These are phyloP conservation scores for Nephila pilipes DNA, from an alignment of 1,140 invertebrate genomes.

Conservation along the genomic window DNA sequence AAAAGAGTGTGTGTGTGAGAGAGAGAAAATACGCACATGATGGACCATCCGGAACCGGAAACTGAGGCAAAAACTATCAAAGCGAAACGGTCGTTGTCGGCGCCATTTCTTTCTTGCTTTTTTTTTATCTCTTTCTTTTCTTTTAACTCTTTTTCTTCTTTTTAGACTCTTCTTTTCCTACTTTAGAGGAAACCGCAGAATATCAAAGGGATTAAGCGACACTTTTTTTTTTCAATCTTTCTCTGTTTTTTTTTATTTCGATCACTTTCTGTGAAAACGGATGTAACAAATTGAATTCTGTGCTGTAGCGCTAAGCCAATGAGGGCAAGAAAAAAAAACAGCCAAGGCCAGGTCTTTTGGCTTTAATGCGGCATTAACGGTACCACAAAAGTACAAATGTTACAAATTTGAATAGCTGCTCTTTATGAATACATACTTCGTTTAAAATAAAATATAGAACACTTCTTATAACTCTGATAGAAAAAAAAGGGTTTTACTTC, in stretches of 20 bases:
- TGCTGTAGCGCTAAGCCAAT: background rate
- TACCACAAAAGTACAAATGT: background rate
- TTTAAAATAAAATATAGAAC: too few species aligned
- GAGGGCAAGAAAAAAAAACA: background rate
- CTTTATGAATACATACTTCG: background rate
- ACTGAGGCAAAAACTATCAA: conserved; percentile 60
- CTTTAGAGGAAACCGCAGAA: conserved; percentile 69
- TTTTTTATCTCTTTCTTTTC: conserved; percentile 13
- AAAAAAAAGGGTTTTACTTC: too few species aligned
- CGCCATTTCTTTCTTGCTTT: conserved; percentile 32
- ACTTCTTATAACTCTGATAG: too few species aligned
- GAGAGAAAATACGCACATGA: conserved; percentile 57
- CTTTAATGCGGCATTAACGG: conserved; percentile 12
- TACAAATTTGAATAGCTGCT: background rate
- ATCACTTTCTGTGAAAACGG: conserved; percentile 33
- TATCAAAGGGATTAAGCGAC: conserved; percentile 60
- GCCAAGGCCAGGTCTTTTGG: background rate
- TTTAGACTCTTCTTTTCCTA: conserved; percentile 55
- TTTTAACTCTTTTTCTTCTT: background rate
- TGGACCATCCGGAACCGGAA: conserved; percentile 72
- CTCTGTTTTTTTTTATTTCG: background rate
- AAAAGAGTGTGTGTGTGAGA: background rate
- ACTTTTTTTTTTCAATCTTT: conserved; percentile 29
- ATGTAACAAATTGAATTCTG: conserved; percentile 38
- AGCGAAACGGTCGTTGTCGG: conserved; percentile 66